phyloP scores from a whole-genome alignment of 2,888 invertebrate genomes.

The Timema podura region DNA sequence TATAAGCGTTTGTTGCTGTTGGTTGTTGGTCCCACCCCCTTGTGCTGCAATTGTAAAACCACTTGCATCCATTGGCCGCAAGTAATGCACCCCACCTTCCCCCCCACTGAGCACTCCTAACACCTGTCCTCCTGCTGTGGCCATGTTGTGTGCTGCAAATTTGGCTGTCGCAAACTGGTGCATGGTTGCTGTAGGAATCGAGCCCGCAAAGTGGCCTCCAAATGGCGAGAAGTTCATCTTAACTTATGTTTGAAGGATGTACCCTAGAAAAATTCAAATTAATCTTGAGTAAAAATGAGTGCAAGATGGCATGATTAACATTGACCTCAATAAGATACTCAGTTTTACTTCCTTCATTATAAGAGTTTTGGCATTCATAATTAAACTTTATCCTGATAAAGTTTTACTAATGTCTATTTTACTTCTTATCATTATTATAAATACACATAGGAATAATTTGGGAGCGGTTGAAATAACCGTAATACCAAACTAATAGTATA shows the following conservation, averaged over 20 bases:
- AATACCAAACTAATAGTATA: not conserved
- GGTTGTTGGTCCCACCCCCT: conserved; percentile 27
- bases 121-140: conserved; percentile 53
- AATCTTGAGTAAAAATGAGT: too few relatives aligned
- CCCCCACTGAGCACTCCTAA: conserved; percentile 66
- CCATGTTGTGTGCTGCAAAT: conserved; percentile 61
- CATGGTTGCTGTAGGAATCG: conserved; percentile 56
- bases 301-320: too few relatives aligned
- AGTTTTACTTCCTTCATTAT: too few relatives aligned
- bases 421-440: not conserved
- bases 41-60: conserved; percentile 39
- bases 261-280: too few relatives aligned
- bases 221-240: conserved; percentile 76
- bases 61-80: conserved; percentile 59
- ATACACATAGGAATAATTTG: too few relatives aligned
- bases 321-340: too few relatives aligned
- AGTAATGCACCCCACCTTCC: conserved; percentile 71
- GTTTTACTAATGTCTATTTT: not conserved
- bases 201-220: conserved; percentile 52
- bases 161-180: conserved; percentile 61
- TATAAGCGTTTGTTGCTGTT: conserved; percentile 49
- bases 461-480: not conserved
- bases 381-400: not conserved
- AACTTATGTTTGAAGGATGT: not conserved
- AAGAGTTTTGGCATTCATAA: not conserved